A percentile compares a stretch with the other conserved stretches of the same genome.
These are phyloP conservation scores for Nephrotoma flavescens DNA, from an alignment of 2,888 invertebrate genomes.

Conservation along the genomic window DNA sequence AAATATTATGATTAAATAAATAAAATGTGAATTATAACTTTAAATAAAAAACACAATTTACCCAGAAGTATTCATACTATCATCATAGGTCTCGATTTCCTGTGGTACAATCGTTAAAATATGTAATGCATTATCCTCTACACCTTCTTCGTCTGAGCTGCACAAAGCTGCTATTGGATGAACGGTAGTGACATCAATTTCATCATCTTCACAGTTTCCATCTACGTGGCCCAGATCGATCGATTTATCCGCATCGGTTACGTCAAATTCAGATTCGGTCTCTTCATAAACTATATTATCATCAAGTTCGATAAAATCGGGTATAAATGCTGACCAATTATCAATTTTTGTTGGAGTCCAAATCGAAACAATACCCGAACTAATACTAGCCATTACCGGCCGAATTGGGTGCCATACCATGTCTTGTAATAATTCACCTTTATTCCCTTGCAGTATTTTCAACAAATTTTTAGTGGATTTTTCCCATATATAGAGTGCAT, in stretches of 20 bases:
- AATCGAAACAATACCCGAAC: conserved; percentile 78
- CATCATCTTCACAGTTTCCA: conserved; percentile 45
- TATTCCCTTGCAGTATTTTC: conserved; percentile 69
- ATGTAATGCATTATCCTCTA: conserved; percentile 47
- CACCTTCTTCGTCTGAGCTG: conserved; percentile 4
- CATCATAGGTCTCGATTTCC: conserved; percentile 38
- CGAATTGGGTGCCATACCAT: conserved; percentile 95
- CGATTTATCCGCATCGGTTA: conserved; percentile 83
- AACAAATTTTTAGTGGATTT: conserved; percentile 86
- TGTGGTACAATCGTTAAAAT: conserved; percentile 77
- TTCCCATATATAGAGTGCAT: conserved; percentile 79
- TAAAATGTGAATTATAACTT: background rate
- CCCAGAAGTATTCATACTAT: background rate
- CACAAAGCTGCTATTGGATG: conserved; percentile 48
- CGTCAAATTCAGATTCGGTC: conserved; percentile 88
- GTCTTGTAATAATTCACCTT: conserved; percentile 34
- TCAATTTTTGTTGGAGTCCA: conserved; percentile 97
- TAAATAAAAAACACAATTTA: background rate
- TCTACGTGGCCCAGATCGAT: conserved; percentile 34
- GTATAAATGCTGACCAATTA: conserved; percentile 97
- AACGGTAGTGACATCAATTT: conserved; percentile 60
- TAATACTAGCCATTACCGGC: conserved; percentile 88
- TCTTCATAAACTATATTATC: conserved; percentile 96
- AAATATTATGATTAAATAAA: no score
- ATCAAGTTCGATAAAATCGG: conserved; percentile 92